Evolutionary conservation across 1,140 invertebrate genomes (phyloP).

Genomic region (Paracyclopina nana): DNA sequence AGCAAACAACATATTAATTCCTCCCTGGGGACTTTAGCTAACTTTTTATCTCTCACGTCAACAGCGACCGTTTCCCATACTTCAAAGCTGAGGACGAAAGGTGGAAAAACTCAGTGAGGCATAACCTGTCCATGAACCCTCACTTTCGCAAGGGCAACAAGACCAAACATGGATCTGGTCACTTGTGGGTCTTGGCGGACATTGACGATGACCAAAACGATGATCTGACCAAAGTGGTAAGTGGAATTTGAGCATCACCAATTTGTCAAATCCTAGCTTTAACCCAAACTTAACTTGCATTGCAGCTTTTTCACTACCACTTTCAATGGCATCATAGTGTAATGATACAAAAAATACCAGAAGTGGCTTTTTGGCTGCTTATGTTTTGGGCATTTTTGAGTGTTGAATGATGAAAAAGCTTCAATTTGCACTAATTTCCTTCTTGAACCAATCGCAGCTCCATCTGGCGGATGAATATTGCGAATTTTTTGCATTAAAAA

Average conservation of each 20-base stretch:
- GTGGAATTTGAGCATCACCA: neutral
- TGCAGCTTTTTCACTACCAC: neutral
- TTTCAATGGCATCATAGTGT: too few species aligned
- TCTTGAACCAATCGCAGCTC: too few species aligned
- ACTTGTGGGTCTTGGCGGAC: slow-evolving; percentile 16
- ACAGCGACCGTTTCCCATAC: slow-evolving; percentile 11
- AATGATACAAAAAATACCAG: too few species aligned
- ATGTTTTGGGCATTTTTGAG: too few species aligned
- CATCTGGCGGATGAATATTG: too few species aligned
- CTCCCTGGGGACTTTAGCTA: too few species aligned
- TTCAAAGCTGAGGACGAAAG: slow-evolving; percentile 21
- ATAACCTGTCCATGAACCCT: slow-evolving; percentile 38
- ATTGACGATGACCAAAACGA: slow-evolving; percentile 1
- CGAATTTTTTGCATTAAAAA: too few species aligned
- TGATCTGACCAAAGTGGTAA: neutral
- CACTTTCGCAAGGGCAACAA: slow-evolving; percentile 34
- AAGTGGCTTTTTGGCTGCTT: too few species aligned
- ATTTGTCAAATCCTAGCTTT: neutral
- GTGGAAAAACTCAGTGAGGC: slow-evolving; percentile 43
- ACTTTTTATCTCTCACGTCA: neutral
- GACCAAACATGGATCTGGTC: slow-evolving; percentile 16
- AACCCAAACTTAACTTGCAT: neutral
- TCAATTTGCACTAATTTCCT: too few species aligned
- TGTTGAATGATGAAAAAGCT: too few species aligned
- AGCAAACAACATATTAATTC: too few species aligned